Evolutionary conservation across 2,113 vertebrate species (phyloP).

Genomic region (western clawed frog (Xenopus tropicalis)): DNA sequence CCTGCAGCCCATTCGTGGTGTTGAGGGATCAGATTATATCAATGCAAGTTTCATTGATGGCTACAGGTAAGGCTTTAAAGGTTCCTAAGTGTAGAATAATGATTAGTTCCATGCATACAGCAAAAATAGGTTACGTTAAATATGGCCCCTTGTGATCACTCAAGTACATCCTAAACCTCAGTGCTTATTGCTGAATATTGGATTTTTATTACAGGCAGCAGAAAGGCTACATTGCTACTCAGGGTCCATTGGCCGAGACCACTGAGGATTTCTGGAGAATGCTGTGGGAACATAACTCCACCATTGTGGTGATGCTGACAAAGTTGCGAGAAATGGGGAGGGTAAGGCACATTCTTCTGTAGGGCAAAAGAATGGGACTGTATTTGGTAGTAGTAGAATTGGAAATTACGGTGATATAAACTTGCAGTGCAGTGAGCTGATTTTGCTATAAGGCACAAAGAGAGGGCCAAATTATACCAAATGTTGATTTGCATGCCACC

Average conservation of each 20-base stretch:
- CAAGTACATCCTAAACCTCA: not conserved
- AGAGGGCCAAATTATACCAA: no score
- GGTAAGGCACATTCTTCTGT: constrained; percentile 60
- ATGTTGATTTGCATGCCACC: no score
- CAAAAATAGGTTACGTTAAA: not conserved
- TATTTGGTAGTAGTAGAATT: no score
- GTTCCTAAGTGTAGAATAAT: not conserved
- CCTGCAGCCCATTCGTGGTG: constrained; percentile 91
- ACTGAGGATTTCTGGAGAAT: constrained; percentile 98
- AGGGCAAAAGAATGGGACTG: no score
- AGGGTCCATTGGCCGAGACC: constrained; percentile 90
- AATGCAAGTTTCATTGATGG: constrained; percentile 95
- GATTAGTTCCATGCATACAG: not conserved
- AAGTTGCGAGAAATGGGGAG: constrained; percentile 94
- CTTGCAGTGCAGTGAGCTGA: no score
- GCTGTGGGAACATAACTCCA: constrained; percentile 97
- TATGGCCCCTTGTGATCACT: not conserved
- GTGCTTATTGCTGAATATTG: not conserved
- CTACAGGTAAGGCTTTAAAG: constrained; percentile 74
- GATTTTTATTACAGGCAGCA: constrained; percentile 75
- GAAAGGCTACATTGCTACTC: constrained; percentile 92
- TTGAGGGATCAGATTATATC: constrained; percentile 96
- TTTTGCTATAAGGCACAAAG: no score
- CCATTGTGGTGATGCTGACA: constrained; percentile 96
- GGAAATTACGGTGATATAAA: no score